Evolutionary conservation across 92 coral and sea anemone genomes (phyloP).

Genomic region (Chrysogorgia sp.): DNA sequence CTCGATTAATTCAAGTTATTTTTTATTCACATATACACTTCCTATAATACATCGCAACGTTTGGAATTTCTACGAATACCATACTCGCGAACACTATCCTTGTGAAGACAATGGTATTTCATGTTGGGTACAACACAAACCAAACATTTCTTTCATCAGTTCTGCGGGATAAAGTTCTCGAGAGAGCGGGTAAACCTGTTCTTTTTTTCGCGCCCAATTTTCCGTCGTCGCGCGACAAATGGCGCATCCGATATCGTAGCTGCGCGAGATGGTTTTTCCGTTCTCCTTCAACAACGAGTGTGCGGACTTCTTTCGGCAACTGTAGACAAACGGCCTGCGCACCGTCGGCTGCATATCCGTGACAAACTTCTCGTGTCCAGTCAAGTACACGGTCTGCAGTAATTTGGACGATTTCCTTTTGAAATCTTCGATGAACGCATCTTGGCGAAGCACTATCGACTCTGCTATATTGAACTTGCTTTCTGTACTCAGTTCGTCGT

Average conservation of each 20-base stretch:
- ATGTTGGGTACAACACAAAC: constrained; percentile 4
- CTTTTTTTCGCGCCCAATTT: constrained; percentile 46
- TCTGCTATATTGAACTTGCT: constrained; percentile 30
- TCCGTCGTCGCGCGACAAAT: constrained; percentile 37
- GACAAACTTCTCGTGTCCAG: constrained; percentile 37
- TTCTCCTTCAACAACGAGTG: constrained; percentile 25
- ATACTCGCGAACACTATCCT: not conserved
- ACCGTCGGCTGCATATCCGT: constrained; percentile 29
- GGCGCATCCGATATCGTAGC: constrained; percentile 23
- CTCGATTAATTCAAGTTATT: too few relatives aligned
- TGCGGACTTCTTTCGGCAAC: constrained; percentile 36
- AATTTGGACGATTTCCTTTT: constrained; percentile 31
- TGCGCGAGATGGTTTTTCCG: constrained; percentile 20
- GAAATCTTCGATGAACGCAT: constrained; percentile 12
- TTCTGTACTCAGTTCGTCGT: constrained; percentile 22
- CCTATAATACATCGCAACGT: too few relatives aligned
- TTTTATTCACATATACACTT: too few relatives aligned
- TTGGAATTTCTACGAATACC: too few relatives aligned
- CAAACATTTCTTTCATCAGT: constrained; percentile 41
- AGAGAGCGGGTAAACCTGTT: constrained; percentile 17
- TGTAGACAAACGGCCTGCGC: constrained; percentile 42
- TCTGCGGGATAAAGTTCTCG: constrained; percentile 24
- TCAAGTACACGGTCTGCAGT: constrained; percentile 34
- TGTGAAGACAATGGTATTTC: not conserved
- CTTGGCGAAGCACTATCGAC: constrained; percentile 1